Base-by-base conservation (phyloP, 1,140 invertebrate species). In the Planococcus citri region DNA sequence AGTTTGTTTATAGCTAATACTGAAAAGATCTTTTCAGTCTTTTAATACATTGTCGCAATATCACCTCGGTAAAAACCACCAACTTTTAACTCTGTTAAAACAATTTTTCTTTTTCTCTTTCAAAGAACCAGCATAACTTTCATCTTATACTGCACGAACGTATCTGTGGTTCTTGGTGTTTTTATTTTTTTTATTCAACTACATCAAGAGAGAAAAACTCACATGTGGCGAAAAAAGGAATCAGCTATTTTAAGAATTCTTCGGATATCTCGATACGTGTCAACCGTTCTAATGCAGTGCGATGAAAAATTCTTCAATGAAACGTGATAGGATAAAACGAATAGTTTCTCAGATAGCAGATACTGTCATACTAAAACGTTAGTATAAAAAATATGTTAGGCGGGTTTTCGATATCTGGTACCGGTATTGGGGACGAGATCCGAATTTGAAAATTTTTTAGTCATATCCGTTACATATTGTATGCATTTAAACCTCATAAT, bases 1-100 rank as follows among this genome's bases (percentile, higher is more conserved):
- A 64, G 60, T 64, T 64, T 64, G 60, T 64, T 64, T 64, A 64
- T 64, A 27, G 60, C 60, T 64, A 25, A 64, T 64, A 64, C 60
- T 9, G 25, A 64, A 27, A 64, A 64, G 60, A 64, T 64, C 60
- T 17, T 64, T 64, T 64, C 60, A 17, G 60, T 64, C 60, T 27
- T 25, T 64, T 64, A 27, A 64, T 64, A 64, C 25, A 27, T 24
- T 64, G 60, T 64, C 22, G 25, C 17, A 25, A 21, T 17, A 17
- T 64, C 60, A 64, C 60, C 60, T 64, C 41, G 24, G 60, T 9
- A 64, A 64, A 64, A 64, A 64, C 60, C 60, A 24, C 25, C 20
- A 64, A 64, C 60, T 64, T 64, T 64, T 64, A 64, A 64, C 60
- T 25, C 24, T 21, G 60, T 64, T 64, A 64, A 64, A 64, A 64